Evolutionary conservation across 2,113 vertebrate genomes (phyloP), one percentile per base, ranked within the genome.

Genomic region (Burhinus oedicnemus): DNA sequence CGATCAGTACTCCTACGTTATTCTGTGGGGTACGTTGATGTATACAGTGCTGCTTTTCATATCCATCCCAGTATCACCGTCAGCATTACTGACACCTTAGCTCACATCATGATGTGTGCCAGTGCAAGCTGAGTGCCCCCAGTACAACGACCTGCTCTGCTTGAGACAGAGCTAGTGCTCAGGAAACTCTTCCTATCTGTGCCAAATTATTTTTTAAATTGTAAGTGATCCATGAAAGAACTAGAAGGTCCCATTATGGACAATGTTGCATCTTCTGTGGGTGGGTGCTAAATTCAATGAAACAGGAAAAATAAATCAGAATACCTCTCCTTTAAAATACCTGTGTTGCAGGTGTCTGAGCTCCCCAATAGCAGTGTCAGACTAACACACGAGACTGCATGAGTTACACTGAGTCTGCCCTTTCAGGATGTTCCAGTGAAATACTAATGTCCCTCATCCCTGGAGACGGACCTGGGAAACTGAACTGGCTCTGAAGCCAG

Each of bases 301-400:
- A 79, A 66, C 4, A 64, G 22, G 9, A 47, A 60, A 76, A 77
- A 45, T 22, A 69, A 55, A 74, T 72, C n/a, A 51, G 36, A 74
- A 36, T 21, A 85, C 3, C 4, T 82, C 27, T 68, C 27, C 25
- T 84, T 69, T 60, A 60, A 87, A 90, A 69, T 3, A 66, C 11
- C 38, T 6, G 17, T 15, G 6, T 8, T 38, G 57, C 57, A 29
- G 16, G 11, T 71, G 27, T 49, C 57, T 5, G 3, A 68, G 44
- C 6, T 64, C 30, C 72, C 21, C 54, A 40, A 13, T 0, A 62
- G 42, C 42, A 29, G 18, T 6, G 12, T n/a, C 38, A 57, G 45
- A 21, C 42, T 5, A 12, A 52, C 30, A 12, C 8, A 45, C 0
- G 0, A 55, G 34, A 19, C 16, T 29, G 36, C 61, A 47, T 2